Evolutionary conservation across 2,888 invertebrate species (phyloP), one percentile per base, ranked within the genome.

Genomic region (Drosophila sordidula): DNA sequence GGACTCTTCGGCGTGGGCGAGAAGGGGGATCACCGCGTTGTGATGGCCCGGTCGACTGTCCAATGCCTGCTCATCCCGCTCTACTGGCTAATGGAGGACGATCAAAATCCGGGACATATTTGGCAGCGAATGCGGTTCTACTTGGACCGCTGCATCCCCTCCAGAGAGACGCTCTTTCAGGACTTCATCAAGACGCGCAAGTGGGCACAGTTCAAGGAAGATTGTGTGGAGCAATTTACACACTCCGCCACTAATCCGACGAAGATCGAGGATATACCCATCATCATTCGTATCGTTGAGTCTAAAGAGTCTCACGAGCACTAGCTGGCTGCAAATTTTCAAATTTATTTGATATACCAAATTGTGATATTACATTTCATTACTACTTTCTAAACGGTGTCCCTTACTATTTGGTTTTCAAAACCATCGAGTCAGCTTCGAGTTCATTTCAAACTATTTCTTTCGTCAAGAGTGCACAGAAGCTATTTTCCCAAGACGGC

Each of bases 41-140:
- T 96, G 12, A 93, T 96, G 54, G 95, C 96, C 0, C 90, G 94
- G 18, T 94, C 94, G 0, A 93, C 93, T 0, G 94, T 95, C 0
- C 94, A 94, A 75, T 96, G 96, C 78, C 93, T 96, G 87, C 90
- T 96, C 26, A 91, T 96, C 58, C 96, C 96, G 0, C 94, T 94
- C 65, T 95, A 95, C 80, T 96, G 95, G 95, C 92, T 96, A 6
- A 89, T 95, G 49, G 94, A 95, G 80, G 94, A 90, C 22, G 72
- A 86, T 0, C 92, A 92, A 68, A 92, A 92, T 75, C 90, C 90
- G 5, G 92, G 92, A 0, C 90, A 92, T 56, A 84, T 92, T n/a
- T 92, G 92, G 92, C 90, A 91, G 55, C 82, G 91, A 9, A 86
- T 90, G 57, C 73, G 87, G 9, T 90, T 91, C 68, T 91, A 91